Base-by-base conservation (phyloP, 1,140 invertebrate genomes). In the Arctopsyche grandis region DNA sequence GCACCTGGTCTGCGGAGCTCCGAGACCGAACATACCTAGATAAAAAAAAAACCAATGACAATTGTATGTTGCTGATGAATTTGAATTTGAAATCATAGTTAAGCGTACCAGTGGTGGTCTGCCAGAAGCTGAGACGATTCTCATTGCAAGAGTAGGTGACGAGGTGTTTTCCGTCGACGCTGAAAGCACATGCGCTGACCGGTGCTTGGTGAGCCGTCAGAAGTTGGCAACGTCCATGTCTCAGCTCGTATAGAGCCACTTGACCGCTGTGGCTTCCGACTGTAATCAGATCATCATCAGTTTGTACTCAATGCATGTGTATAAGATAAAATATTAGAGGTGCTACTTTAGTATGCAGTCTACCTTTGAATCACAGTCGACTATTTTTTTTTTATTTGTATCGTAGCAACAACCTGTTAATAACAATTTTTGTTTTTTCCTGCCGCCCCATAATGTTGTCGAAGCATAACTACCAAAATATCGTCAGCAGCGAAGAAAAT, bases 81-180 rank as follows among this genome's bases (percentile, higher is more conserved):
- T 19, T 60, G 77, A 60, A 78, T 75, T 76, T 19, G 46, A 48
- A 48, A 48, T 48, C 9, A 48, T 21, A 9, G 46, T 48, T 48
- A 9, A 4, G 12, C 10, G n/a, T 83, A 89, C 92, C 93, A 16
- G 91, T 91, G 81, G 92, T 92, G 83, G 97, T 98, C 92, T 99
- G 98, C 98, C 98, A 99, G 88, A 99, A 99, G 79, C 94, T 97
- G 29, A 99, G 91, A 84, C 97, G 94, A 86, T 98, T 98, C 87
- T 99, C 98, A n/a, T 92, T 88, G 82, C 95, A 95, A 43, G 97
- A 96, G 87, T 99, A 99, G 9, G 97, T 98, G 9, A 97, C 97
- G 66, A 99, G 91, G 86, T 95, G 98, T 86, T 99, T 98, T 38
- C 98, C 98, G 88, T 99, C 98, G 0, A 97, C 96, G 81, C 97